Evolutionary conservation across 2,888 invertebrate species (phyloP).

Genomic region (Drosophila engyochracea): DNA sequence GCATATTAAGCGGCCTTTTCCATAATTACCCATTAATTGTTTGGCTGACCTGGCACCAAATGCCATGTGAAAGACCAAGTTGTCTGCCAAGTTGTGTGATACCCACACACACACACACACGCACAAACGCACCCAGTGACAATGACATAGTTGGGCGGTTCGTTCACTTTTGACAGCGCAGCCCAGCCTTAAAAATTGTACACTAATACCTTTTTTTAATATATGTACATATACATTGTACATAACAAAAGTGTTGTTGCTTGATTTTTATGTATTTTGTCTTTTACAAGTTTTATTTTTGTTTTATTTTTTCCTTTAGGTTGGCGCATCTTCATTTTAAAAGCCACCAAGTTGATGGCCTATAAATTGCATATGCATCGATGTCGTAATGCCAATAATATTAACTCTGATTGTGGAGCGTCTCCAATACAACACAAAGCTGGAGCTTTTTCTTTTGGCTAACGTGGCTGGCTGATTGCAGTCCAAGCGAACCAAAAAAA

Average conservation of each 20-base stretch:
- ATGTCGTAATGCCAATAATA: slow-evolving; percentile 54
- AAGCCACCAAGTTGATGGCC: slow-evolving; percentile 47
- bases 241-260: slow-evolving; percentile 8
- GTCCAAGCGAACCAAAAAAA: slow-evolving; percentile 15
- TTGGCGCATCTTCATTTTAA: slow-evolving; percentile 49
- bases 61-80: slow-evolving; percentile 34
- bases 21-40: slow-evolving; percentile 57
- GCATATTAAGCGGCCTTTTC: slow-evolving; percentile 47
- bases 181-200: slow-evolving; percentile 43
- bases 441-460: slow-evolving; percentile 33
- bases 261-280: slow-evolving; percentile 1
- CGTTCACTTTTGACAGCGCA: slow-evolving; percentile 52
- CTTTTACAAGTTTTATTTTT: slow-evolving; percentile 8
- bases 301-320: slow-evolving; percentile 5
- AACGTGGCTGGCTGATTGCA: slow-evolving; percentile 54
- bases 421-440: slow-evolving; percentile 3
- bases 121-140: slow-evolving; percentile 36
- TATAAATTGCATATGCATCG: slow-evolving; percentile 61
- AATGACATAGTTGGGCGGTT: slow-evolving; percentile 58
- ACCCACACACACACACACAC: slow-evolving; percentile 22
- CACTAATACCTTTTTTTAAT: slow-evolving; percentile 28
- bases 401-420: slow-evolving; percentile 30
- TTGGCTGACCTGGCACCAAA: slow-evolving; percentile 51
- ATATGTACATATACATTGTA: slow-evolving; percentile 8
- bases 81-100: slow-evolving; percentile 9